Evolutionary conservation across 2,797 vertebrate genomes (phyloP), one percentile per base, ranked within the genome.

Genomic region (Sitta carolinensis): DNA sequence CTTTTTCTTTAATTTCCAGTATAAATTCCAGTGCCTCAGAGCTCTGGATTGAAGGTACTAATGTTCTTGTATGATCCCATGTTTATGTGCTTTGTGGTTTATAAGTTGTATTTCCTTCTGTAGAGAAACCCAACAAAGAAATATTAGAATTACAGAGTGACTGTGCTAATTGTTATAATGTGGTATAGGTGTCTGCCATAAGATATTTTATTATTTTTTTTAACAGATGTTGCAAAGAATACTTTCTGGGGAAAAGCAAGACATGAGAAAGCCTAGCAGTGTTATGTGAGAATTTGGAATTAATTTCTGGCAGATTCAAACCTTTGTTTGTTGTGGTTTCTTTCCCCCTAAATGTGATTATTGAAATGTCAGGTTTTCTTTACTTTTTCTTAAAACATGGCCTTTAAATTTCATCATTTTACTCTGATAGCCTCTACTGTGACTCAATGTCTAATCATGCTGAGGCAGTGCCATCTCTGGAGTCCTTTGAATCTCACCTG

Each of bases 281-380:
- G 3, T 12, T 64, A 50, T 40, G 8, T 45, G 10, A 77, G 61
- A 69, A 62, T 78, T 73, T 90, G 36, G 23, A 63, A 82, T 52
- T 27, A 0, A 8, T 67, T 69, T 64, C 59, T 2, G 1, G 4
- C 19, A 23, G 45, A 85, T 23, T 47, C 21, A 89, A 79, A 73
- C 5, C 4, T 47, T 29, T 29, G 3, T 13, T 45, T 17, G 4
- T 21, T 25, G 7, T 16, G 3, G 3, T 17, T 14, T 21, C 18
- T 47, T n/a, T 13, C 0, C 0, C 1, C 12, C 1, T 6, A 38
- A 70, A n/a, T 29, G 1, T 29, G 12, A 26, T 27, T 81, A 88
- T 38, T 2, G 21, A 74, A 76, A 59, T 11, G 19, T 11, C 14
- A 55, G 2, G 4, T 85, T 87, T 66, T 12, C 14, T 88, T 83